Percentiles rank a stretch among this genome's conserved stretches.
phyloP scores from a whole-genome alignment of 1,140 invertebrate species.

The Mizuhopecten yessoensis region DNA sequence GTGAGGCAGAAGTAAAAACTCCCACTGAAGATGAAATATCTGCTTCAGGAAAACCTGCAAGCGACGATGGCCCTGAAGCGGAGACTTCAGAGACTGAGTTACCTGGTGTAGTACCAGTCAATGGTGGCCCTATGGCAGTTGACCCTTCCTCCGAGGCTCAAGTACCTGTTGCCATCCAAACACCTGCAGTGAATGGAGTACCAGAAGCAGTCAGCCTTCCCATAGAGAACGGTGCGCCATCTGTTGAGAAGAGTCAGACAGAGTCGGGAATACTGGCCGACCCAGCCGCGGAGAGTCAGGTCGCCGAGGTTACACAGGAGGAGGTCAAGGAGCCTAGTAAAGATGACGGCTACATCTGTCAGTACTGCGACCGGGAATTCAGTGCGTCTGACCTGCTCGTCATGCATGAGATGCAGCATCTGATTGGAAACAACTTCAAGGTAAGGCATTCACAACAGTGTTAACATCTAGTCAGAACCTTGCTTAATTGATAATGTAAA shows the following conservation, averaged over 20 bases:
- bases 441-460: slow-evolving; percentile 61
- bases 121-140: not conserved
- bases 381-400: slow-evolving; percentile 73
- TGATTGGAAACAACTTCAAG: slow-evolving; percentile 81
- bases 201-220: not conserved
- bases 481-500: too few relatives aligned
- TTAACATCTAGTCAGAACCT: not conserved
- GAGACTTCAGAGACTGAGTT: not conserved
- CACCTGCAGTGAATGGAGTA: too few relatives aligned
- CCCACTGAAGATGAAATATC: not conserved
- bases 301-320: not conserved
- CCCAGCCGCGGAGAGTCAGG: not conserved
- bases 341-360: slow-evolving; percentile 73
- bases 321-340: slow-evolving; percentile 36
- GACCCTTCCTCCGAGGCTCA: not conserved
- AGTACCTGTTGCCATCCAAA: not conserved
- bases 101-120: not conserved
- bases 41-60: too few relatives aligned
- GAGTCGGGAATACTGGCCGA: slow-evolving; percentile 26
- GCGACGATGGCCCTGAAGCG: not conserved
- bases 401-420: slow-evolving; percentile 80
- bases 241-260: not conserved
- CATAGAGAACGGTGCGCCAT: not conserved
- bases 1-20: not conserved
- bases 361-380: slow-evolving; percentile 81